phyloP scores from a whole-genome alignment of 30 jellyfish, hydroid and myxozoan genomes.

The Chironex yamaguchii region DNA sequence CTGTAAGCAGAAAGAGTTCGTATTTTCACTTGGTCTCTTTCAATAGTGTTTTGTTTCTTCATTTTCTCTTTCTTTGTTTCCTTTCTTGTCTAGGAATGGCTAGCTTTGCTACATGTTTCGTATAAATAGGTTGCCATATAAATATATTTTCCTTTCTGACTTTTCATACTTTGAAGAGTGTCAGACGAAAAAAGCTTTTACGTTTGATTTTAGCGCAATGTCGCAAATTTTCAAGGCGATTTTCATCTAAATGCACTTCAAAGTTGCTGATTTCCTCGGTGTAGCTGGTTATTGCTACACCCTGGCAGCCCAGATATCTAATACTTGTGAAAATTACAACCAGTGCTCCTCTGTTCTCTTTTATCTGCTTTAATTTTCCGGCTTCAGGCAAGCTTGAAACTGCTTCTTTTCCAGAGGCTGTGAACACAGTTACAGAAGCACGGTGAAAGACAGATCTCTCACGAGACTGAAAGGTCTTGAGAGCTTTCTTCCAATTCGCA shows the following conservation, averaged over 20 bases:
- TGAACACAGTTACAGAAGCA: constrained; percentile 22
- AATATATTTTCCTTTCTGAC: too few species aligned
- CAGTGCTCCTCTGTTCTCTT: constrained; percentile 36
- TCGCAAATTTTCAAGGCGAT: constrained; percentile 36
- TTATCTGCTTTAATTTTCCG: constrained; percentile 45
- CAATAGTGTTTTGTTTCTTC: too few species aligned
- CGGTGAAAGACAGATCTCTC: constrained; percentile 28
- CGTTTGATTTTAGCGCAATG: too few species aligned
- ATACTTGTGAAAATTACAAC: constrained; percentile 40
- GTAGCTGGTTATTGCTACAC: constrained; percentile 39
- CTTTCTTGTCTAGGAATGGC: too few species aligned
- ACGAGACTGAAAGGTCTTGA: constrained; percentile 22
- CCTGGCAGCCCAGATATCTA: constrained; percentile 42
- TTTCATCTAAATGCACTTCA: constrained; percentile 32
- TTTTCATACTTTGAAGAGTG: too few species aligned
- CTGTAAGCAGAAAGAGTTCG: too few species aligned
- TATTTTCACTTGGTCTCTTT: too few species aligned
- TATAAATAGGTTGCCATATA: too few species aligned
- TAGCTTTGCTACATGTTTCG: too few species aligned
- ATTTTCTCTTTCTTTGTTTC: too few species aligned
- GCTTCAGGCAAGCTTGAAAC: too few species aligned
- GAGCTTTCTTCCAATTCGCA: constrained; percentile 40
- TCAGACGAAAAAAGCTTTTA: too few species aligned
- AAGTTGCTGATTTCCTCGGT: constrained; percentile 21
- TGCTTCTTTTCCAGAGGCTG: constrained; percentile 23